Percentiles rank a stretch among this genome's conserved stretches.
Evolutionary conservation across 1,140 invertebrate genomes (phyloP).

Genomic region (Cydia strobilella): DNA sequence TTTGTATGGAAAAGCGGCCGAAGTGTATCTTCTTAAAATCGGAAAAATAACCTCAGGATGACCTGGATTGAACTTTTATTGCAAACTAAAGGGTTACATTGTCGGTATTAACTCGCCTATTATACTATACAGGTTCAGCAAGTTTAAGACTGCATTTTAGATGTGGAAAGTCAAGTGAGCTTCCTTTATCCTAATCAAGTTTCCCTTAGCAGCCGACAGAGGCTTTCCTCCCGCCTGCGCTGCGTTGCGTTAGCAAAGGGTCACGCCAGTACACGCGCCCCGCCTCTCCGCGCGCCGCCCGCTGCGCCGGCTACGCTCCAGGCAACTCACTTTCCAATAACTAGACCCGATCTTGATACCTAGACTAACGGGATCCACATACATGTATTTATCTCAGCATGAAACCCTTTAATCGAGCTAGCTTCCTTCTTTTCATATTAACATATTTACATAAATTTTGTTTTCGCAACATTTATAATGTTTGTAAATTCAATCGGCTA

Average conservation of each 20-base stretch:
- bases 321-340: slow-evolving; percentile 76
- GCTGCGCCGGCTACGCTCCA: slow-evolving; percentile 51
- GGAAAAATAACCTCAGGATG: too few species aligned
- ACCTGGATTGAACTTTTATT: too few species aligned
- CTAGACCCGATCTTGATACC: slow-evolving; percentile 73
- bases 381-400: slow-evolving; percentile 56
- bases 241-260: slow-evolving; percentile 49
- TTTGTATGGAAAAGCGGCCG: too few species aligned
- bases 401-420: slow-evolving; percentile 40
- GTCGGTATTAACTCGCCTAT: too few species aligned
- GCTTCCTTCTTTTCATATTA: slow-evolving; percentile 11
- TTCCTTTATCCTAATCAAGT: slow-evolving; percentile 2
- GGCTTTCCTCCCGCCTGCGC: slow-evolving; percentile 58
- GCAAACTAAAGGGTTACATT: too few species aligned
- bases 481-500: too few species aligned
- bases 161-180: background rate
- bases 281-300: slow-evolving; percentile 18
- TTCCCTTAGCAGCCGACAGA: slow-evolving; percentile 2
- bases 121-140: too few species aligned
- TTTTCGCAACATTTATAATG: too few species aligned
- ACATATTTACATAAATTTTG: too few species aligned
- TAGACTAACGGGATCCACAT: slow-evolving; percentile 73
- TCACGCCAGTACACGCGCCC: slow-evolving; percentile 45
- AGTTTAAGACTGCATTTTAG: too few species aligned
- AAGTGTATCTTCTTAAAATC: too few species aligned